Evolutionary conservation across 1,140 invertebrate genomes (phyloP).

Genomic region (Heliothis subflexa): DNA sequence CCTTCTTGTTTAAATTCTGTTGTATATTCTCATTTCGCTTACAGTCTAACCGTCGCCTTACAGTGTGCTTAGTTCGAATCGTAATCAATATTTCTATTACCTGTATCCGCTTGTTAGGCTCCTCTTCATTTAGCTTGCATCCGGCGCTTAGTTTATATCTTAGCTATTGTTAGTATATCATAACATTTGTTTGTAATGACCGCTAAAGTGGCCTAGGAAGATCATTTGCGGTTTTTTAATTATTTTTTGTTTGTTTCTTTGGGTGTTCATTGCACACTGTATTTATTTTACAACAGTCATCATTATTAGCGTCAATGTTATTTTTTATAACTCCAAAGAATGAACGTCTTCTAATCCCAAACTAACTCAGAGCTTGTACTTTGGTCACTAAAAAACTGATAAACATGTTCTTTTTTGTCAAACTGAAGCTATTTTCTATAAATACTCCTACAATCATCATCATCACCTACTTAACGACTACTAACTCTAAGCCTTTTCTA

Average conservation of each 20-base stretch:
- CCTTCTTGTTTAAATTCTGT: no score
- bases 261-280: background rate
- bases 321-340: no score
- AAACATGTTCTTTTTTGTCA: no score
- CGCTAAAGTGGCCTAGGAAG: background rate
- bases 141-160: constrained; percentile 28
- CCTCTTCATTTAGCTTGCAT: constrained; percentile 43
- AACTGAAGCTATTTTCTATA: background rate
- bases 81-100: constrained; percentile 70
- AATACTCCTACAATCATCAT: background rate
- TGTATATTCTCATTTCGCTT: background rate
- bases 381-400: no score
- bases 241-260: background rate
- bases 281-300: no score
- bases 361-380: no score
- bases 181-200: constrained; percentile 12
- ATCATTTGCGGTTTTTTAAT: background rate
- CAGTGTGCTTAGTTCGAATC: constrained; percentile 15
- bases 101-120: constrained; percentile 62
- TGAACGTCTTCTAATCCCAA: no score
- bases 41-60: constrained; percentile 14
- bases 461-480: background rate
- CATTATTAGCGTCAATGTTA: no score
- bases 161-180: constrained; percentile 3
- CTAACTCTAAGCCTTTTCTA: background rate